phyloP scores from a whole-genome alignment of 2,888 invertebrate genomes.

The Caenorhabditis uteleia region DNA sequence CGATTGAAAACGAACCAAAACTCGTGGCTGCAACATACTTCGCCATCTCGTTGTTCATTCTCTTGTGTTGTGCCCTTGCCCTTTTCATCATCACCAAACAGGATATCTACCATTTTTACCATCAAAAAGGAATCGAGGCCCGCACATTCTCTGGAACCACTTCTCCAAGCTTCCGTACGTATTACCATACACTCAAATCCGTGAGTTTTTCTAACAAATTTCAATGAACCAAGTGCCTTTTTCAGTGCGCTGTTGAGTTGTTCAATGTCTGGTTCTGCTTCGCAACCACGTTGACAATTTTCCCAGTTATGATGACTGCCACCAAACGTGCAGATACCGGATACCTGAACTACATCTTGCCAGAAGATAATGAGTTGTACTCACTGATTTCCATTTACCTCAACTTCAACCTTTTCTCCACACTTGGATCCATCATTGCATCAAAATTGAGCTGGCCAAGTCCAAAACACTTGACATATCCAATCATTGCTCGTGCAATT shows the following conservation, averaged over 20 bases:
- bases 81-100: constrained; percentile 88
- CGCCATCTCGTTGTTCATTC: constrained; percentile 87
- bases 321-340: constrained; percentile 23
- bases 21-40: constrained; percentile 93
- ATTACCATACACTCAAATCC: constrained; percentile 36
- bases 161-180: too few species aligned
- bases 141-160: too few species aligned
- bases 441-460: constrained; percentile 81
- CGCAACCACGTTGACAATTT: constrained; percentile 87
- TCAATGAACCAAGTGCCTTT: too few species aligned
- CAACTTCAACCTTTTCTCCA: constrained; percentile 89
- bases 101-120: constrained; percentile 47
- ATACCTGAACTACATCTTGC: constrained; percentile 11
- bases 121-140: constrained; percentile 40
- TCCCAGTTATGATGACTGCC: constrained; percentile 79
- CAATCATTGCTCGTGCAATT: constrained; percentile 78
- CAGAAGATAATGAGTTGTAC: constrained; percentile 48
- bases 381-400: constrained; percentile 84
- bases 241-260: constrained; percentile 78
- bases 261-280: constrained; percentile 90
- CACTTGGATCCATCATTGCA: constrained; percentile 87
- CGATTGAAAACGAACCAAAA: constrained; percentile 36
- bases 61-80: constrained; percentile 90
- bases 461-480: constrained; percentile 80
- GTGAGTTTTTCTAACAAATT: too few species aligned